Base-by-base conservation (phyloP, 2,888 invertebrate genomes). In the Linnaemya tessellans region DNA sequence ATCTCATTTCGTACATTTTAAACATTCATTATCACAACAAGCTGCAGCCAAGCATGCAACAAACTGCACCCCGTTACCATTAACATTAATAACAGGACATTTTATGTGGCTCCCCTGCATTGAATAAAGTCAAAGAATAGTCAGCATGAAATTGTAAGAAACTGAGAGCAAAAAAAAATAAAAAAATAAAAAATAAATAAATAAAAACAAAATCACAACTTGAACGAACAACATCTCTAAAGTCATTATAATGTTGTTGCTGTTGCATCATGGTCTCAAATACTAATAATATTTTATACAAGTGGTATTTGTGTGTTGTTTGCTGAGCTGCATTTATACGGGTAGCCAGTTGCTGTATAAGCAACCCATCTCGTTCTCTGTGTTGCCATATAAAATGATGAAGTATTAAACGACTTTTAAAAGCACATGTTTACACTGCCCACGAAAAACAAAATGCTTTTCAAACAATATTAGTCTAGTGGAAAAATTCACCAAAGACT, bases 21-120 rank as follows among this genome's bases (percentile, higher is more conserved):
- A 68, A 78, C 73, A 79, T 79, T 79, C 79, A 75, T 82, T 82
- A 82, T 85, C 82, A 82, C 77, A 85, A 82, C 71, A 82, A 82
- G 79, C 65, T 85, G 79, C 82, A 78, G 2, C 38, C 82, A 82
- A 64, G 64, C 79, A 80, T 75, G 79, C 75, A 75, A 60, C 64
- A 75, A 74, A 70, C 79, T 62, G 22, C 62, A 68, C 46, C 41
- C 74, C 51, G 15, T 54, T 62, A 56, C 65, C 75, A 71, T 82
- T 85, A 82, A 68, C 79, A 65, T 30, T 30, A 43, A 22, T n/a
- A 79, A 64, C 43, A 74, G 77, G 60, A 85, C 79, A 82, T 51
- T 51, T 51, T 65, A 58, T 82, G 54, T 60, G 75, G 60, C 54
- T 71, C 22, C 81, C 18, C 49, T 25, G 35, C 35, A 38, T 15